These are phyloP conservation scores for Premnoplex brunnescens DNA, from an alignment of 2,797 vertebrate genomes.

Conservation along the genomic window DNA sequence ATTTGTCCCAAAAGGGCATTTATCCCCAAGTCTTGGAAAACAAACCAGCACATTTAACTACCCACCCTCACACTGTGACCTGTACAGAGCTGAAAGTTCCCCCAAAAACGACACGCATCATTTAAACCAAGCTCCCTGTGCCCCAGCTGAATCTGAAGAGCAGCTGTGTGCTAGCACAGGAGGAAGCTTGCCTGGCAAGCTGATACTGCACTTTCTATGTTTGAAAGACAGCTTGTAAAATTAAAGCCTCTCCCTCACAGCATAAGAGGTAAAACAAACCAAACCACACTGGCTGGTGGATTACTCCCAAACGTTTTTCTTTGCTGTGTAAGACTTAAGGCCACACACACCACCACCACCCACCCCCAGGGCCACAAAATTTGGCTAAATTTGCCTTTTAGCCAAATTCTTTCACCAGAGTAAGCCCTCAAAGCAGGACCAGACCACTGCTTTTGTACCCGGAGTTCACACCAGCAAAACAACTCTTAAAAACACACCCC, in stretches of 20 bases:
- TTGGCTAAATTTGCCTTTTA: no score
- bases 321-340: no score
- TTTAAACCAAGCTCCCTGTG: neutral
- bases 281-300: neutral
- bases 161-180: neutral
- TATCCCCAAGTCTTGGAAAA: neutral
- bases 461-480: fast-evolving
- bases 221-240: neutral
- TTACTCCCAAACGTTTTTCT: neutral
- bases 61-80: neutral
- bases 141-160: neutral
- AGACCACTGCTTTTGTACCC: neutral
- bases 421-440: no score
- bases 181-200: neutral
- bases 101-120: neutral
- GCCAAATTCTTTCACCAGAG: neutral
- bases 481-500: neutral
- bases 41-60: neutral
- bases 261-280: neutral
- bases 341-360: no score
- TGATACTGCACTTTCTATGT: neutral
- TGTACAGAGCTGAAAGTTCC: neutral
- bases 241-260: neutral
- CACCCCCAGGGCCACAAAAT: fast-evolving
- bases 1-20: neutral